A percentile compares a stretch with the other conserved stretches of the same genome.
Evolutionary conservation across 2,797 vertebrate species (phyloP).

Genomic region (Hozukius guyotensis): DNA sequence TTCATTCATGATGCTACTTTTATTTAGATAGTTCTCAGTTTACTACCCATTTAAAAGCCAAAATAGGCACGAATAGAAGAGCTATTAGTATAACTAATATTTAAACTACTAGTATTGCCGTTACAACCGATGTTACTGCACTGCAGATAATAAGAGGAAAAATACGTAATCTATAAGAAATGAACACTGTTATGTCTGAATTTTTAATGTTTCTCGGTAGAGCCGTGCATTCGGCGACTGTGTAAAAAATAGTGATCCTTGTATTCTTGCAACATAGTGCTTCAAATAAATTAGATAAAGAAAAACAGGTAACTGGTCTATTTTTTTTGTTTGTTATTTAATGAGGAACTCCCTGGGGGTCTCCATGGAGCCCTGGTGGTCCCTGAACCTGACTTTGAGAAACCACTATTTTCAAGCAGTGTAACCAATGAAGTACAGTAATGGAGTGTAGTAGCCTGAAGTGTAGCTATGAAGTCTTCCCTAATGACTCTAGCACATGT

Average conservation of each 20-base stretch:
- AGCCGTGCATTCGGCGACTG: too few species aligned
- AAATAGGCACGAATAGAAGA: background rate
- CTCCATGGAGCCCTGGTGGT: slow-evolving; percentile 55
- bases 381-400: slow-evolving; percentile 67
- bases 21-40: background rate
- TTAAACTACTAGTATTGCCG: background rate
- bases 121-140: background rate
- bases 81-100: background rate
- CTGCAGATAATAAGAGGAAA: background rate
- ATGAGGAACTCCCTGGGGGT: slow-evolving; percentile 30
- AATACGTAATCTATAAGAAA: background rate
- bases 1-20: background rate
- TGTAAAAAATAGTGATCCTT: background rate
- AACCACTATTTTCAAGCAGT: slow-evolving; percentile 55
- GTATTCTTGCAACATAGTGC: background rate
- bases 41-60: background rate
- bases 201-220: background rate
- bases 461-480: slow-evolving; percentile 73
- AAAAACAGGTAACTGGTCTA: slow-evolving; percentile 20
- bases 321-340: slow-evolving; percentile 11
- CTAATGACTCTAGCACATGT: slow-evolving; percentile 82
- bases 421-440: slow-evolving; percentile 70
- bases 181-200: background rate
- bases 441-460: slow-evolving; percentile 71
- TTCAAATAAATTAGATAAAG: slow-evolving; percentile 15